phyloP scores from a whole-genome alignment of 2,888 invertebrate species.

The Meloe dianella region DNA sequence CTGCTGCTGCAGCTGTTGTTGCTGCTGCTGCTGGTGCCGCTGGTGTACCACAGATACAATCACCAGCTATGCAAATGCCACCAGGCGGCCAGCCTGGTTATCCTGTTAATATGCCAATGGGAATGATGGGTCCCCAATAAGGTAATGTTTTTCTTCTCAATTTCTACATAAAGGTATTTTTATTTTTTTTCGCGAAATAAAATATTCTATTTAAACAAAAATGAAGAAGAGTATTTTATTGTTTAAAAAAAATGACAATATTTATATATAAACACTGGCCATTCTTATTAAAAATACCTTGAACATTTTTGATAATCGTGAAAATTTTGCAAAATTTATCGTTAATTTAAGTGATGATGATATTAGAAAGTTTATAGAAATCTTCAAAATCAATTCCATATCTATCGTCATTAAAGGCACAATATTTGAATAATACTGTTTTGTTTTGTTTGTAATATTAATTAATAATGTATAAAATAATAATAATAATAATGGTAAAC shows the following conservation, averaged over 20 bases:
- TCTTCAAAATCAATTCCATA: no score
- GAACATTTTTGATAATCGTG: neutral
- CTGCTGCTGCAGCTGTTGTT: conserved; percentile 34
- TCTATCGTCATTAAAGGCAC: conserved; percentile 19
- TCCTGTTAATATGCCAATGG: conserved; percentile 58
- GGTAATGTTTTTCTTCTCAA: neutral
- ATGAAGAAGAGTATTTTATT: neutral
- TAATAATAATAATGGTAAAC: neutral
- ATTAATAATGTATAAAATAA: neutral
- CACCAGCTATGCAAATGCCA: conserved; percentile 66
- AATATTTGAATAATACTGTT: conserved; percentile 21
- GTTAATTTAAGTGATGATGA: neutral
- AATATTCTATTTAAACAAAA: conserved; percentile 5
- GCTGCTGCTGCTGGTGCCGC: conserved; percentile 34
- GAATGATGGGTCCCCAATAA: conserved; percentile 55
- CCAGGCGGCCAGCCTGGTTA: conserved; percentile 59
- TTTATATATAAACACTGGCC: neutral
- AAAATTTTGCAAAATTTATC: neutral
- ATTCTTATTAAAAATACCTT: neutral
- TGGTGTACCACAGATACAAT: conserved; percentile 63
- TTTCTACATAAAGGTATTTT: conserved; percentile 6
- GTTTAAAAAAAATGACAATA: neutral
- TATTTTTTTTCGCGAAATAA: conserved; percentile 3
- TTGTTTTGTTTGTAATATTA: neutral
- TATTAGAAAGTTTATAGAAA: neutral